These are phyloP conservation scores for Biston stratarius DNA, from an alignment of 2,888 invertebrate genomes.

Conservation along the genomic window DNA sequence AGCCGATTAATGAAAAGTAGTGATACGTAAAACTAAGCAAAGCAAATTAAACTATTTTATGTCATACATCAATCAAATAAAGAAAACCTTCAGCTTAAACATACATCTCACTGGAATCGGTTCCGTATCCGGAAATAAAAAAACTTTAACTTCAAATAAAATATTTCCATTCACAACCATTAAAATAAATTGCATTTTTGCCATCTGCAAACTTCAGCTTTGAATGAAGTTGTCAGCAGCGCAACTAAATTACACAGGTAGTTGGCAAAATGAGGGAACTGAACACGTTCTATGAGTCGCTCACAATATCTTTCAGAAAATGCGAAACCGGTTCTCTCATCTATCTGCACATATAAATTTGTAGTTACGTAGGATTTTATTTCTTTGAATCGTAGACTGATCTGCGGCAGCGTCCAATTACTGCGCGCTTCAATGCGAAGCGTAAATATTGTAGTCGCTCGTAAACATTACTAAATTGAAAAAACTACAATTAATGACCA, in stretches of 20 bases:
- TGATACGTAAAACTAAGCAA: no score
- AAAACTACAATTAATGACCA: no score
- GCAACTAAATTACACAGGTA: neutral
- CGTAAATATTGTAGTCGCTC: constrained; percentile 12
- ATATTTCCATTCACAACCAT: constrained; percentile 5
- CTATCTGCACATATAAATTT: neutral
- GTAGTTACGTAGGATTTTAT: neutral
- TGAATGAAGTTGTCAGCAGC: constrained; percentile 6
- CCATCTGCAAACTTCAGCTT: constrained; percentile 3
- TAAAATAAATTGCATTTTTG: constrained; percentile 10
- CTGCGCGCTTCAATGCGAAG: constrained; percentile 26
- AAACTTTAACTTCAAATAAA: neutral
- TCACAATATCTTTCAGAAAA: no score
- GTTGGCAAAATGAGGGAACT: neutral
- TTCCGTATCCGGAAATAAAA: neutral
- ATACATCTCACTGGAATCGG: neutral
- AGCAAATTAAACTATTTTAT: no score
- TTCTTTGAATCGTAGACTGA: constrained; percentile 3
- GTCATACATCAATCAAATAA: no score
- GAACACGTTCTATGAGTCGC: no score
- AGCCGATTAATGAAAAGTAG: no score
- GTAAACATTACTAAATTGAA: constrained; percentile 6
- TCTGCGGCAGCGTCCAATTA: constrained; percentile 18
- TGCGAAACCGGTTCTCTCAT: no score
- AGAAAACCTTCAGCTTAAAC: no score